Conservation (phyloP, 2,888 invertebrate genomes). For the Pristionchus fissidentatus region DNA sequence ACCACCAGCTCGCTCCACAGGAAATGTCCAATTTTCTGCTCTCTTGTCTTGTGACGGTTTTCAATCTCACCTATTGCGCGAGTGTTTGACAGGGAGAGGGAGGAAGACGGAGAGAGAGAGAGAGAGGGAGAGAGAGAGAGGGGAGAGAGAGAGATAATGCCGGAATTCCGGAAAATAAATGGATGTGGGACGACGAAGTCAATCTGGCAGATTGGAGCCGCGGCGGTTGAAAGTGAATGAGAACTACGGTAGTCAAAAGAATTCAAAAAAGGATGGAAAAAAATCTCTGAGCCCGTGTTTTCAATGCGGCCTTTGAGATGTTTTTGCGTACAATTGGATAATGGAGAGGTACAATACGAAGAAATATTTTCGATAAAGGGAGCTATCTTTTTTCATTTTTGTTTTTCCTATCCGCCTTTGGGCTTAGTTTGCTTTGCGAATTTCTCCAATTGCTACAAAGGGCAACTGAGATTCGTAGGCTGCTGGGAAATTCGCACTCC, state of each 20-base stretch:
- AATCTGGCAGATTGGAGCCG: constrained; percentile 32
- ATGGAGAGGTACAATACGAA: too few species aligned
- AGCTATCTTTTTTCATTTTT: too few species aligned
- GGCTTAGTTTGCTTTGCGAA: background rate
- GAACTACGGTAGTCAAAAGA: constrained; percentile 24
- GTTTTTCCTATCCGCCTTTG: background rate
- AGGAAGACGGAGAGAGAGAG: too few species aligned
- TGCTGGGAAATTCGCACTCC: background rate
- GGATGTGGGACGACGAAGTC: constrained; percentile 25
- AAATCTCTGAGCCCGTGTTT: too few species aligned
- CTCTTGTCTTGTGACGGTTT: too few species aligned
- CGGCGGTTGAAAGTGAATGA: background rate
- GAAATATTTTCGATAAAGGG: too few species aligned
- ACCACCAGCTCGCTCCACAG: too few species aligned
- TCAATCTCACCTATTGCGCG: too few species aligned
- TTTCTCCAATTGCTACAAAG: background rate
- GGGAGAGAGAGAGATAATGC: background rate
- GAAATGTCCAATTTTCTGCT: too few species aligned
- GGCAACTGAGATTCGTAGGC: constrained; percentile 40
- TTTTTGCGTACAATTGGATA: too few species aligned
- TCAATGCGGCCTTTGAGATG: too few species aligned
- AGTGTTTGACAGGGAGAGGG: too few species aligned
- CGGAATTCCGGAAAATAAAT: constrained; percentile 36
- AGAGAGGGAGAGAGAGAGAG: background rate
- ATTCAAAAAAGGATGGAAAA: background rate